Evolutionary conservation across 2,888 invertebrate genomes (phyloP).

Genomic region (Dasypolia templi): DNA sequence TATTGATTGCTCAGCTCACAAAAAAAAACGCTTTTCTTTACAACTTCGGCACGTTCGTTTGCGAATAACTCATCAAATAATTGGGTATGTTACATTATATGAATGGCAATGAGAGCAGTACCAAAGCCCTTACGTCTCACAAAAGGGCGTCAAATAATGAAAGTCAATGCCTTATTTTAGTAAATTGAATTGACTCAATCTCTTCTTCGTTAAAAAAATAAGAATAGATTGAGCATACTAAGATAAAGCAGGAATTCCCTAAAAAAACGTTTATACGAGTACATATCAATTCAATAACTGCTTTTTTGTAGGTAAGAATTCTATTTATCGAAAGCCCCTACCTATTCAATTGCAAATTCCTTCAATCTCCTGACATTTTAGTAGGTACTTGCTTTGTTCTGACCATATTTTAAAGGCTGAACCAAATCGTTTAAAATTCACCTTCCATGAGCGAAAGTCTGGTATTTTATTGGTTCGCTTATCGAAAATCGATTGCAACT

Average conservation of each 20-base stretch:
- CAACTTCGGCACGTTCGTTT: constrained; percentile 13
- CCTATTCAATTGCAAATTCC: constrained; percentile 41
- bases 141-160: constrained; percentile 3
- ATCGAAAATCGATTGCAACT: not conserved
- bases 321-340: not conserved
- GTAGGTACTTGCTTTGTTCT: constrained; percentile 15
- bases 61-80: constrained; percentile 20
- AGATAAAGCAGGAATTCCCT: not conserved
- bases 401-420: constrained; percentile 17
- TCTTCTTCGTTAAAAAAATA: not conserved
- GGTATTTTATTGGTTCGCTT: not conserved
- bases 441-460: not conserved
- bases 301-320: constrained; percentile 17
- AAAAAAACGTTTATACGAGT: not conserved
- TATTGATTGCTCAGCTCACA: constrained; percentile 25
- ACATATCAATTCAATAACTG: not conserved
- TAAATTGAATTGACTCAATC: constrained; percentile 8
- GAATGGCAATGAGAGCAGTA: constrained; percentile 26
- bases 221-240: not conserved
- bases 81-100: constrained; percentile 1
- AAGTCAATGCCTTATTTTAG: constrained; percentile 14
- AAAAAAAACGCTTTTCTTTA: constrained; percentile 19
- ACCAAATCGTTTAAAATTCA: not conserved
- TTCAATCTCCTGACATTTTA: constrained; percentile 4
- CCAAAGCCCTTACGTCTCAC: not conserved